Conservation (phyloP, 92 coral and sea anemone genomes). For the Virgularia gustaviana region DNA sequence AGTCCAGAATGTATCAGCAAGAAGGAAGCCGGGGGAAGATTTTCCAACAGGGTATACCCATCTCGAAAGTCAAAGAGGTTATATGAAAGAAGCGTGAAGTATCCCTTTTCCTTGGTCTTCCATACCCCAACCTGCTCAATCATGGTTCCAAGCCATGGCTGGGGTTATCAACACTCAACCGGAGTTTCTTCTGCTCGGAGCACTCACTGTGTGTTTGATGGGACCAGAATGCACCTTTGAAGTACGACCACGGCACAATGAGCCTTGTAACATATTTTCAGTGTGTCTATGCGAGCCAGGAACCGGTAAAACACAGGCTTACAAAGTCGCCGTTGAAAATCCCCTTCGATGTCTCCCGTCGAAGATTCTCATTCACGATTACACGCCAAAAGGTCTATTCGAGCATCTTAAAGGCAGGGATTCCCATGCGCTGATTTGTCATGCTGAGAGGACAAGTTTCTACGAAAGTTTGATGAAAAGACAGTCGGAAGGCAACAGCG, state of each 20-base stretch:
- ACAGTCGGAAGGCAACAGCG: conserved; percentile 30
- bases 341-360: not conserved
- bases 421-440: conserved; percentile 16
- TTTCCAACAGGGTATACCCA: conserved; percentile 3
- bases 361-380: conserved; percentile 1
- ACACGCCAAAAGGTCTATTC: conserved; percentile 5
- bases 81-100: conserved; percentile 12
- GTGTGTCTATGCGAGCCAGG: conserved; percentile 24
- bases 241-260: not conserved
- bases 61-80: conserved; percentile 10
- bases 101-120: conserved; percentile 26
- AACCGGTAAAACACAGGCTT: conserved; percentile 30
- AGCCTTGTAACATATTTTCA: conserved; percentile 26
- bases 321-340: conserved; percentile 17
- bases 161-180: conserved; percentile 21
- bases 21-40: not conserved
- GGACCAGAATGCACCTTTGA: conserved; percentile 22
- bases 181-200: conserved; percentile 17
- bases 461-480: conserved; percentile 11
- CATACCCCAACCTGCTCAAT: not conserved
- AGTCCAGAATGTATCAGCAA: conserved; percentile 5
- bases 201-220: conserved; percentile 15
- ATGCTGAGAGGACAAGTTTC: conserved; percentile 35
- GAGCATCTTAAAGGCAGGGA: not conserved
- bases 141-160: conserved; percentile 35